Conservation (phyloP, 2,113 vertebrate genomes). For the Micronycteris hirsuta region DNA sequence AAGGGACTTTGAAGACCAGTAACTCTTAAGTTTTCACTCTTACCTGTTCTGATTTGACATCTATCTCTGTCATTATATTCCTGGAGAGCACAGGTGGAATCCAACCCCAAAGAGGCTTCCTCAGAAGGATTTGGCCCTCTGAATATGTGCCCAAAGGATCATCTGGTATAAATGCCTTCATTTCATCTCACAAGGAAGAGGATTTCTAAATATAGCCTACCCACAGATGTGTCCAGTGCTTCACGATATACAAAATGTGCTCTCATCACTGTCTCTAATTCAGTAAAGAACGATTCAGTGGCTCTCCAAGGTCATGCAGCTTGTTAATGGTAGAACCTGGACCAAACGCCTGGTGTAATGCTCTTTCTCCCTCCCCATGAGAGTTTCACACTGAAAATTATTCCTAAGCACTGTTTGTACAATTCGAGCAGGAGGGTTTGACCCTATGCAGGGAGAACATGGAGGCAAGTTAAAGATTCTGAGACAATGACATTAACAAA, state of each 20-base stretch:
- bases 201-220: neutral
- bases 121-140: neutral
- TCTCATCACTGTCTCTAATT: neutral
- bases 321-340: conserved; percentile 9
- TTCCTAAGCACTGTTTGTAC: neutral
- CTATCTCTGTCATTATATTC: neutral
- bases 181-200: neutral
- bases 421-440: neutral
- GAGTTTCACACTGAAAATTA: neutral
- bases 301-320: neutral
- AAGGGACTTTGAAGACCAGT: conserved; percentile 23
- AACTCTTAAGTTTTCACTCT: neutral
- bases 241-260: neutral
- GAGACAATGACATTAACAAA: neutral
- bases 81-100: neutral
- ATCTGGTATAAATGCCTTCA: neutral
- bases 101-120: neutral
- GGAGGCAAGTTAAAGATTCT: neutral
- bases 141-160: neutral
- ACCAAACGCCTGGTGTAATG: neutral
- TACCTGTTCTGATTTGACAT: neutral
- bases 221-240: neutral
- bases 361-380: neutral
- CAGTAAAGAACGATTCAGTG: neutral
- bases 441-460: neutral